These are phyloP conservation scores for Sandelia bainsii DNA, from an alignment of 2,797 vertebrate species.

Conservation along the genomic window DNA sequence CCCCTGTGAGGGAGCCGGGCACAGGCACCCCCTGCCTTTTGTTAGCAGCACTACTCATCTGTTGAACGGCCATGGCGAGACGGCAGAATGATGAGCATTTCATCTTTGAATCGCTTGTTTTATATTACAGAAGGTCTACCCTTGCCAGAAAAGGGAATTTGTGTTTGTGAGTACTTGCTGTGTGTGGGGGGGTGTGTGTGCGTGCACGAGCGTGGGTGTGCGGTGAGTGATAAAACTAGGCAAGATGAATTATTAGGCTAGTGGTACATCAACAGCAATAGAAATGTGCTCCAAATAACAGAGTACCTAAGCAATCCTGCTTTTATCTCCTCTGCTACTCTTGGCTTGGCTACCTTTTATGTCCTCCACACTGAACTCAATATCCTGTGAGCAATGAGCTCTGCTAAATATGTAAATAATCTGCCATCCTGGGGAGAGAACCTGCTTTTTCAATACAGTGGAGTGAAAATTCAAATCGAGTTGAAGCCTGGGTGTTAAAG, in stretches of 20 bases:
- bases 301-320: conserved; percentile 77
- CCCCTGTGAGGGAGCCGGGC: conserved; percentile 70
- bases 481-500: conserved; percentile 43
- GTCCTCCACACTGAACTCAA: conserved; percentile 69
- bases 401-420: conserved; percentile 82
- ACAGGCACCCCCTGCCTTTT: conserved; percentile 69
- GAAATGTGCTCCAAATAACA: conserved; percentile 78
- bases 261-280: conserved; percentile 77
- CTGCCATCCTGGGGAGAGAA: conserved; percentile 64
- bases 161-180: conserved; percentile 55
- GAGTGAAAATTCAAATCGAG: conserved; percentile 69
- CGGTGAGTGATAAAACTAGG: conserved; percentile 63
- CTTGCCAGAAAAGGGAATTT: conserved; percentile 60
- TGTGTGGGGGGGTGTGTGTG: conserved; percentile 32
- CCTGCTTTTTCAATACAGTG: conserved; percentile 40
- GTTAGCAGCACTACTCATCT: conserved; percentile 66
- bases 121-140: conserved; percentile 69
- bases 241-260: conserved; percentile 75
- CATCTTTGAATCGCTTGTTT: conserved; percentile 76
- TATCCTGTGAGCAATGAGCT: conserved; percentile 77
- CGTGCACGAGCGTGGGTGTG: conserved; percentile 13
- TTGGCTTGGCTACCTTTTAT: conserved; percentile 77
- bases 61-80: conserved; percentile 63
- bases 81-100: conserved; percentile 69
- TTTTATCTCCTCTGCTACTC: conserved; percentile 78